Percentiles rank a stretch among this genome's conserved stretches.
These are phyloP conservation scores for Andricus curvator DNA, from an alignment of 2,888 invertebrate species.

Conservation along the genomic window DNA sequence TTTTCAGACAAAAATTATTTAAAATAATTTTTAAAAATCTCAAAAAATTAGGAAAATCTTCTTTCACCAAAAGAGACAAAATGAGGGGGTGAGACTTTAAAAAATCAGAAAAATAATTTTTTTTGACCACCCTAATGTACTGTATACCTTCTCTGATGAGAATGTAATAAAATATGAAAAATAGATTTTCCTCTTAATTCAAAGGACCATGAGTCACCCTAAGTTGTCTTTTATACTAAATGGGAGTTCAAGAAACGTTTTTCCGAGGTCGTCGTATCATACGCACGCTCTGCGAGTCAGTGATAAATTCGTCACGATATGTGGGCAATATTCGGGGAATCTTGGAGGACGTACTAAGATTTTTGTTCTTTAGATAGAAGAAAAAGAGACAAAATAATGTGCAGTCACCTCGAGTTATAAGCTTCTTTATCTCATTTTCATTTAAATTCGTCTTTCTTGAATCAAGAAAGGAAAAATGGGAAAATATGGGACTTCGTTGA, in stretches of 20 bases:
- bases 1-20: too few species aligned
- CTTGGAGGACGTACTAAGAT: not conserved
- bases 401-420: not conserved
- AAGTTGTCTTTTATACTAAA: not conserved
- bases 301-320: slow-evolving; percentile 3
- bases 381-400: not conserved
- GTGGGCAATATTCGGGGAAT: not conserved
- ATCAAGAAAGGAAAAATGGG: not conserved
- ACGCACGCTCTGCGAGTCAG: not conserved
- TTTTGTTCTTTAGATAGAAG: not conserved
- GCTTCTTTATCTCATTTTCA: not conserved
- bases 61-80: too few species aligned
- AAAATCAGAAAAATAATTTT: too few species aligned
- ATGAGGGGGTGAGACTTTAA: too few species aligned
- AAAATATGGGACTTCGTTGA: not conserved
- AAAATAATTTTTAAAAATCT: too few species aligned
- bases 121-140: too few species aligned
- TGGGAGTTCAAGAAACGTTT: slow-evolving; percentile 7
- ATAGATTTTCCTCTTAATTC: not conserved
- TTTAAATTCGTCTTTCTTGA: not conserved
- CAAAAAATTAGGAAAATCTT: too few species aligned
- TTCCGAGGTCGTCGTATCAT: slow-evolving; percentile 2
- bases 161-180: not conserved
- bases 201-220: not conserved
- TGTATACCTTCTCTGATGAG: too few species aligned